Conservation (phyloP, 1,140 invertebrate species). For the Coboldia fuscipes region DNA sequence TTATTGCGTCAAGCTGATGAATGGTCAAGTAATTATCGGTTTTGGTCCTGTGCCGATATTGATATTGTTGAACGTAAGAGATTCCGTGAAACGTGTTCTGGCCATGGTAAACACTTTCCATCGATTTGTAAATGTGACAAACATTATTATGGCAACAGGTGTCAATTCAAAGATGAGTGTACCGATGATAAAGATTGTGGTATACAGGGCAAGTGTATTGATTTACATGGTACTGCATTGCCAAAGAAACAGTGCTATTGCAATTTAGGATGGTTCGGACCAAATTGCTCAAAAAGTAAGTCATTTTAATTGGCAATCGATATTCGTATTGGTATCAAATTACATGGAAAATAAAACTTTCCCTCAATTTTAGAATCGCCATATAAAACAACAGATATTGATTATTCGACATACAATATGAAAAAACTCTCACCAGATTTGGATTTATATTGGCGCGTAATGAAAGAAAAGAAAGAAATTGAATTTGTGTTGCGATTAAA, state of each 20-base stretch:
- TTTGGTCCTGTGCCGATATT: constrained; percentile 91
- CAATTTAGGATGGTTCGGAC: constrained; percentile 63
- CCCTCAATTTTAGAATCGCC: constrained; percentile 30
- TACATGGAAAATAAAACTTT: not conserved
- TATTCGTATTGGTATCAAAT: not conserved
- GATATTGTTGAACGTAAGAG: constrained; percentile 48
- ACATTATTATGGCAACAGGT: constrained; percentile 55
- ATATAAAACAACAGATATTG: constrained; percentile 36
- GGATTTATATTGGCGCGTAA: constrained; percentile 59
- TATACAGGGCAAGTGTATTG: constrained; percentile 59
- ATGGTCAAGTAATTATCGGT: constrained; percentile 65
- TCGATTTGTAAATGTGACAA: constrained; percentile 63
- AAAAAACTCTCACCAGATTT: constrained; percentile 48
- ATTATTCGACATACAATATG: constrained; percentile 42
- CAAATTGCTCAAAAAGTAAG: constrained; percentile 54
- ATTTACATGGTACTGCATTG: constrained; percentile 51
- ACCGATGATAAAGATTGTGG: constrained; percentile 62
- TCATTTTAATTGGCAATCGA: constrained; percentile 7
- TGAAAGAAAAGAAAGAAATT: constrained; percentile 58
- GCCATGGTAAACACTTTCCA: constrained; percentile 53
- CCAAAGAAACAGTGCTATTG: constrained; percentile 79
- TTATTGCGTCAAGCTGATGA: constrained; percentile 73
- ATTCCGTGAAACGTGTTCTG: constrained; percentile 62
- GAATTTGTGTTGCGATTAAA: constrained; percentile 69
- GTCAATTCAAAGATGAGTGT: constrained; percentile 74